Evolutionary conservation across 2,888 invertebrate genomes (phyloP), one percentile per base, ranked within the genome.

Genomic region (Hanleya hanleyi): DNA sequence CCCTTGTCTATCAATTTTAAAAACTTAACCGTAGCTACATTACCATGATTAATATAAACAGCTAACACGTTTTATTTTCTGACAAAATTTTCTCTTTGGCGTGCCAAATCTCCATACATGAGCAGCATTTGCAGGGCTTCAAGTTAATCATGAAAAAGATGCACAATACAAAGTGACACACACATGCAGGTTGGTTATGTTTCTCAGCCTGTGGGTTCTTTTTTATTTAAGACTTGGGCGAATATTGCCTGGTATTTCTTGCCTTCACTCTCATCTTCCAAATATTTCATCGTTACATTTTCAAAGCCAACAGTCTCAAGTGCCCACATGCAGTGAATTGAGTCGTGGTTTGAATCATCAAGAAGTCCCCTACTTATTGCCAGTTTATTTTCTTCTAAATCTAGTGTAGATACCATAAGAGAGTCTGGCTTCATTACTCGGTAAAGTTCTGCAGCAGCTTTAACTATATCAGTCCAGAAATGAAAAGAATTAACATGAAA

Each of bases 401-500:
- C 75, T 26, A 87, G 38, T 5, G 79, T 73, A 1, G 86, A 77
- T 12, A 88, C 77, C 82, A 88, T 84, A 0, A 74, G 6, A 2
- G 80, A 79, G 6, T 80, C 80, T 6, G 84, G 85, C 75, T 84
- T 84, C 78, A 88, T 84, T 5, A 88, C 86, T n/a, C 87, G 77
- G 32, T 81, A 72, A 0, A 88, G 73, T 69, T 87, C 87, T 49
- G 67, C 49, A n/a, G 76, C 70, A 7, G 79, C 80, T 0, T 32
- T 37, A 26, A 78, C 69, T 73, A 83, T 70, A 64, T 83, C 79
- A 6, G 81, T 80, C 88, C 88, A 88, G 74, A 86, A 88, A 75
- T 87, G 86, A 80, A 81, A 88, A 71, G 82, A 84, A 76, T 88
- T 87, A 32, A 75, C 76, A 73, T 88, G 88, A 73, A 85, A 88